These are phyloP conservation scores for Bembecia ichneumoniformis DNA, from an alignment of 2,888 invertebrate species.

Conservation along the genomic window DNA sequence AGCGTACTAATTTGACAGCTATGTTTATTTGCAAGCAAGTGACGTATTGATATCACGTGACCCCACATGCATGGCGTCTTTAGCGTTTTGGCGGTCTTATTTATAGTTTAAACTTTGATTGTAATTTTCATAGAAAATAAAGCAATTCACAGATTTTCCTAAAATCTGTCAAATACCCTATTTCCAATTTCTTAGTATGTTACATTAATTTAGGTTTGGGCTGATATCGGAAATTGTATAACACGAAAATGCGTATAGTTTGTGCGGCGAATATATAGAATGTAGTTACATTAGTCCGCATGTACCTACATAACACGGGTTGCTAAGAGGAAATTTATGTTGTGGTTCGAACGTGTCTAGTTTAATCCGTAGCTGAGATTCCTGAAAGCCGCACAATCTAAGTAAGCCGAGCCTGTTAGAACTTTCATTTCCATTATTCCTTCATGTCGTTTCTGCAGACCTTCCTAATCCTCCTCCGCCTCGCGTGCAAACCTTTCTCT, in stretches of 20 bases:
- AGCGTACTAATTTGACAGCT: too few relatives aligned
- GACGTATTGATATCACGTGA: too few relatives aligned
- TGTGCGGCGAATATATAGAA: background rate
- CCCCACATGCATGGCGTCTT: too few relatives aligned
- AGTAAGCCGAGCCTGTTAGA: conserved; percentile 50
- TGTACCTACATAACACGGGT: conserved; percentile 19
- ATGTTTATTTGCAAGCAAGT: too few relatives aligned
- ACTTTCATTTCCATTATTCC: conserved; percentile 53
- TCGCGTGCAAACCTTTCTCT: conserved; percentile 37
- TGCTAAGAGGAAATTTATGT: conserved; percentile 50
- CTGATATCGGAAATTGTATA: background rate
- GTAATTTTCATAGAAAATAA: too few relatives aligned
- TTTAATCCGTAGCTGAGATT: conserved; percentile 48
- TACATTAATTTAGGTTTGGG: too few relatives aligned
- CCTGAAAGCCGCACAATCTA: conserved; percentile 49
- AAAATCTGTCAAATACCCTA: too few relatives aligned
- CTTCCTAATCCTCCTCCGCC: conserved; percentile 42
- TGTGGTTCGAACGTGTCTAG: conserved; percentile 49
- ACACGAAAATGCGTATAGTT: background rate
- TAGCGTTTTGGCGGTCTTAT: too few relatives aligned
- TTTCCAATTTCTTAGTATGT: too few relatives aligned
- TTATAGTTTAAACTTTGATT: too few relatives aligned
- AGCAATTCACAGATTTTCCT: too few relatives aligned
- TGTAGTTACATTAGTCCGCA: background rate
- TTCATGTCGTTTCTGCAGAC: conserved; percentile 20